Percentiles rank a stretch among this genome's conserved stretches.
phyloP scores from a whole-genome alignment of 2,888 invertebrate genomes.

The Antheraea assamensis region DNA sequence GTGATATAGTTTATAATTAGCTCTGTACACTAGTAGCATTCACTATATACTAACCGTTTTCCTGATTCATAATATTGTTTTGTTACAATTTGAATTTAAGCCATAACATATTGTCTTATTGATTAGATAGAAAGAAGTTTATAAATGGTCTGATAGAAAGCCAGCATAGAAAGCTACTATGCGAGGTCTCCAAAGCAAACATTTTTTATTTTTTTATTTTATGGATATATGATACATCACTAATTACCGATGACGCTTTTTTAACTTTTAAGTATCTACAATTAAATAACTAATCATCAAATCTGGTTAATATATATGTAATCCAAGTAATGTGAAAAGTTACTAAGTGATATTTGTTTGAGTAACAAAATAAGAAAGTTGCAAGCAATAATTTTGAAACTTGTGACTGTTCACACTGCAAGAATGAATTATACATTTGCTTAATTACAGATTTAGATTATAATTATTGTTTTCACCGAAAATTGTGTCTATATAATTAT shows the following conservation, averaged over 20 bases:
- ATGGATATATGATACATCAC: not conserved
- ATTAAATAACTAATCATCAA: not conserved
- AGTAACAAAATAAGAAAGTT: not conserved
- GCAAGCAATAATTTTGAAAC: not conserved
- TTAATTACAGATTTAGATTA: not conserved
- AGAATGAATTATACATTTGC: not conserved
- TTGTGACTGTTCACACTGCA: not conserved
- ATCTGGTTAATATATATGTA: not conserved
- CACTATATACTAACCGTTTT: not conserved
- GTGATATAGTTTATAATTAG: conserved; percentile 13
- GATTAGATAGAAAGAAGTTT: not conserved
- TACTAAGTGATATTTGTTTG: not conserved
- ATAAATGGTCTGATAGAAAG: not conserved
- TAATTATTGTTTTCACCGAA: not conserved
- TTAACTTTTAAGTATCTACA: not conserved
- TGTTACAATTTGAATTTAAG: not conserved
- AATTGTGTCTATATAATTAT: not conserved
- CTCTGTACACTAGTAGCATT: not conserved
- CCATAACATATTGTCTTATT: not conserved
- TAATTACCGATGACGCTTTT: not conserved
- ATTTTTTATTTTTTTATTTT: not conserved
- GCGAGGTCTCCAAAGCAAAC: conserved; percentile 2
- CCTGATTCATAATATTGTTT: not conserved
- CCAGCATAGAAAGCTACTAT: not conserved
- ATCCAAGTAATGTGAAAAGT: not conserved